These are phyloP conservation scores for Centroberyx gerrardi DNA, from an alignment of 2,797 vertebrate species.

Conservation along the genomic window DNA sequence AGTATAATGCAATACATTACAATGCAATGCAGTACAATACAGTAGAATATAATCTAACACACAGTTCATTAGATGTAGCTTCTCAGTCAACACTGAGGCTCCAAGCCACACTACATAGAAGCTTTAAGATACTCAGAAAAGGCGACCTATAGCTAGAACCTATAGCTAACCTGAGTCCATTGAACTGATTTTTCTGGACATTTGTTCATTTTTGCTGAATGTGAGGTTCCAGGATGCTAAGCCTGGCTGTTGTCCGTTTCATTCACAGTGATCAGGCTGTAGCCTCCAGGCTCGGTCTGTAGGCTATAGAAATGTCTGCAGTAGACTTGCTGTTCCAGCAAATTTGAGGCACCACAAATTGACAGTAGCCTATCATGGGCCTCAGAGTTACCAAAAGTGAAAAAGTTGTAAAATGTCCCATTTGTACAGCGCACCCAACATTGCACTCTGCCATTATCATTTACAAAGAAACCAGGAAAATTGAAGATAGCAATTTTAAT, in stretches of 20 bases:
- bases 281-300: conserved; percentile 71
- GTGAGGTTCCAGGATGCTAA: conserved; percentile 70
- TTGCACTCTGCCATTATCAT: neutral
- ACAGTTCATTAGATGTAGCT: too few relatives aligned
- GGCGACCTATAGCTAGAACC: conserved; percentile 35
- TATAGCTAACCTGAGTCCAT: conserved; percentile 45
- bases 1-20: too few relatives aligned
- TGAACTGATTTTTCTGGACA: conserved; percentile 33
- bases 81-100: neutral
- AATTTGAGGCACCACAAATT: conserved; percentile 63
- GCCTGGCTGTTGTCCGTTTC: conserved; percentile 73
- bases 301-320: conserved; percentile 63
- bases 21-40: too few relatives aligned
- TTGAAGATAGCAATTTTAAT: neutral
- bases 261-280: conserved; percentile 77
- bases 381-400: conserved; percentile 48
- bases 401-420: conserved; percentile 11
- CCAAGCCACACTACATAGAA: neutral
- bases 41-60: too few relatives aligned
- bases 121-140: conserved; percentile 18
- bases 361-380: conserved; percentile 65
- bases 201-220: conserved; percentile 73
- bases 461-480: neutral
- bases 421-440: neutral
- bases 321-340: conserved; percentile 79